These are phyloP conservation scores for Heliconius melpomene DNA, from an alignment of 1,140 invertebrate genomes.

Conservation along the genomic window DNA sequence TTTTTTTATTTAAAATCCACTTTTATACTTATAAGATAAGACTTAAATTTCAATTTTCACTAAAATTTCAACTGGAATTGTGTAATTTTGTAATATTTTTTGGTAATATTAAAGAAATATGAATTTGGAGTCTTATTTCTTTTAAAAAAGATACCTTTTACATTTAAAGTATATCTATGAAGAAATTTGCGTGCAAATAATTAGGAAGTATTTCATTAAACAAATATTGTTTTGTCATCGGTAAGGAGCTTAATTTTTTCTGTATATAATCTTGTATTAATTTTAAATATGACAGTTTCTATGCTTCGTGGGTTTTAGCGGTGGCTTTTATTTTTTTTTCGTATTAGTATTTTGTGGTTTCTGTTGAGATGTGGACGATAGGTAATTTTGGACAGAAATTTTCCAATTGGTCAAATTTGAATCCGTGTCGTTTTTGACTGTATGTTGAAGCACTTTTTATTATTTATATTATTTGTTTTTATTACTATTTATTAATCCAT, in stretches of 20 bases:
- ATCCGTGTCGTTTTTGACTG: no score
- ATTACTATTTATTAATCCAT: no score
- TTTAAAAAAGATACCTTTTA: not conserved
- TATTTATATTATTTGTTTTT: no score
- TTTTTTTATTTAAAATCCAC: not conserved
- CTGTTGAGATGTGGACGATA: no score
- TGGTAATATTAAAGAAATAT: not conserved
- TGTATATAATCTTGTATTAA: not conserved
- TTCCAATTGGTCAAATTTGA: no score
- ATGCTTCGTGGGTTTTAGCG: conserved; percentile 1
- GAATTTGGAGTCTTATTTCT: not conserved
- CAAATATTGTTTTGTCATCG: conserved; percentile 13
- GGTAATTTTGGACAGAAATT: no score
- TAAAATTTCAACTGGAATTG: not conserved
- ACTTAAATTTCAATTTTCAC: not conserved
- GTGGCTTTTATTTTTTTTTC: conserved; percentile 12
- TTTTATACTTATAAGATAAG: not conserved
- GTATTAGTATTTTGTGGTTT: not conserved
- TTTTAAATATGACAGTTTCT: conserved; percentile 13
- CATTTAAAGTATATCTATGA: not conserved
- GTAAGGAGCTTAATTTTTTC: not conserved
- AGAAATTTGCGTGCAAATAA: not conserved
- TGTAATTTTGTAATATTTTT: not conserved
- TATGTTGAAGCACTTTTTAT: no score
- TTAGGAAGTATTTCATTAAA: conserved; percentile 1